phyloP scores from a whole-genome alignment of 2,113 vertebrate genomes.

The Lophochroa leadbeateri region DNA sequence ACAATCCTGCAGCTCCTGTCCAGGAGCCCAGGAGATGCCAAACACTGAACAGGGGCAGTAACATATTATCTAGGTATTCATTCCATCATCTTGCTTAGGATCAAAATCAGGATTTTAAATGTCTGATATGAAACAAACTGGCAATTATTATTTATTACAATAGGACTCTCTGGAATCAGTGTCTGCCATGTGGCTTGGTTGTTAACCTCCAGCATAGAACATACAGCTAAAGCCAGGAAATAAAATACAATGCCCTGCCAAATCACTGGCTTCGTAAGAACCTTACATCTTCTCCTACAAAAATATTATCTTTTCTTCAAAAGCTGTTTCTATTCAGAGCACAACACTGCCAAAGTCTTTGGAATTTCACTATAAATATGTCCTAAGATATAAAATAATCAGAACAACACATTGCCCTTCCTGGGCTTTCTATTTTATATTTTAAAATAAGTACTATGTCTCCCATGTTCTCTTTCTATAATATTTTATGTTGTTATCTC shows the following conservation, averaged over 20 bases:
- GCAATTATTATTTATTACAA: neutral
- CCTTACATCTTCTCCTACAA: neutral
- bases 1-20: neutral
- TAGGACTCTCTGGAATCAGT: neutral
- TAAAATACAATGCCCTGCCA: conserved; percentile 27
- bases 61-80: neutral
- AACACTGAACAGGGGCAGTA: neutral
- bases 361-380: neutral
- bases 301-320: conserved; percentile 43
- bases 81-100: neutral
- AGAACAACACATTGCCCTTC: neutral
- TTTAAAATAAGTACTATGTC: neutral
- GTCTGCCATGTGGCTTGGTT: neutral
- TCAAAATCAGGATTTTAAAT: neutral
- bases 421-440: neutral
- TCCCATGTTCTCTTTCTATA: neutral
- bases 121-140: neutral
- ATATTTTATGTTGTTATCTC: neutral
- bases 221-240: neutral
- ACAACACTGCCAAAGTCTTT: neutral
- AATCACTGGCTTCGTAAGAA: neutral
- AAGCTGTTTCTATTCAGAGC: neutral
- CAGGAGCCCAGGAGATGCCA: neutral
- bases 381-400: neutral
- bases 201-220: neutral